Percentiles rank a stretch among this genome's conserved stretches.
phyloP scores from a whole-genome alignment of 30 jellyfish, hydroid and myxozoan genomes.

The Phacellophora camtschatica region DNA sequence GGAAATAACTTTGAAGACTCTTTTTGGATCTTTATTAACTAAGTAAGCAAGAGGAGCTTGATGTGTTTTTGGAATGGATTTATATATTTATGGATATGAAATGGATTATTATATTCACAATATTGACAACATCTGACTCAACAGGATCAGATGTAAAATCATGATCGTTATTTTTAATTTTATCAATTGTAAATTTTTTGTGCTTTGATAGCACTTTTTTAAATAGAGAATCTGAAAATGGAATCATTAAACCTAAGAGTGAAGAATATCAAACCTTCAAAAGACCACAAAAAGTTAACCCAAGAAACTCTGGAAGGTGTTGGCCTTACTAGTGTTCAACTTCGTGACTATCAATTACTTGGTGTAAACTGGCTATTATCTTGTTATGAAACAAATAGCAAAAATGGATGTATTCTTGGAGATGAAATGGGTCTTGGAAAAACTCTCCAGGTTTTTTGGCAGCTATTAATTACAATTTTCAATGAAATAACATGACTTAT shows the following conservation, averaged over 20 bases:
- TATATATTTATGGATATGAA: too few relatives aligned
- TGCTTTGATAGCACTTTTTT: background rate
- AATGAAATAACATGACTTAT: too few relatives aligned
- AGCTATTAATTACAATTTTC: too few relatives aligned
- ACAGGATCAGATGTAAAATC: too few relatives aligned
- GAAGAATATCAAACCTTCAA: background rate
- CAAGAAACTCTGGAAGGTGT: constrained; percentile 1
- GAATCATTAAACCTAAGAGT: background rate
- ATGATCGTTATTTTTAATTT: too few relatives aligned
- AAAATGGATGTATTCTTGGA: constrained; percentile 84
- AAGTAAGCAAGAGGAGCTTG: too few relatives aligned
- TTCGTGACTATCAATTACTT: constrained; percentile 76
- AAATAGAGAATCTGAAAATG: background rate
- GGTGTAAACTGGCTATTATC: constrained; percentile 80
- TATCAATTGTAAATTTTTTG: background rate
- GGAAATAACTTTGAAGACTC: too few relatives aligned
- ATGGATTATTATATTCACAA: too few relatives aligned
- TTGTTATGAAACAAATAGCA: constrained; percentile 24
- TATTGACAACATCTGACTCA: too few relatives aligned
- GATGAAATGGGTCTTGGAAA: constrained; percentile 99
- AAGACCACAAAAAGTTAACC: background rate
- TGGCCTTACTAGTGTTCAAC: constrained; percentile 44
- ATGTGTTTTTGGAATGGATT: too few relatives aligned
- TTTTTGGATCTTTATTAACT: too few relatives aligned
- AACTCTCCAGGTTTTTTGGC: constrained; percentile 95